Percentiles rank a stretch among this genome's conserved stretches.
These are phyloP conservation scores for Drosophila pallidifrons DNA, from an alignment of 1,140 invertebrate species.

Conservation along the genomic window DNA sequence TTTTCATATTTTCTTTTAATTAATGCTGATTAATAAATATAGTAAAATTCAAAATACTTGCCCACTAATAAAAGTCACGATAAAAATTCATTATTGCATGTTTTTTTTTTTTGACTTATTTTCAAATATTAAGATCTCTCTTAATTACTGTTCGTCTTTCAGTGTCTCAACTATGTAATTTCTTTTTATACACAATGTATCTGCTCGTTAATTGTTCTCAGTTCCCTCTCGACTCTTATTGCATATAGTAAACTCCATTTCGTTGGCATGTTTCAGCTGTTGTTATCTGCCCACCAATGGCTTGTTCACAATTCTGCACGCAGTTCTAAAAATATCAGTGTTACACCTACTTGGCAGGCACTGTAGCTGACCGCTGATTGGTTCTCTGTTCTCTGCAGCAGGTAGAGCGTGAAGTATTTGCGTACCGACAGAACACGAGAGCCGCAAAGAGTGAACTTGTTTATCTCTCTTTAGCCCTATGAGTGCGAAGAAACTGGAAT, in stretches of 20 bases:
- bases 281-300: slow-evolving; percentile 1
- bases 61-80: no score
- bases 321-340: slow-evolving; percentile 1
- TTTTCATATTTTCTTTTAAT: no score
- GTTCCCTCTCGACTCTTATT: no score
- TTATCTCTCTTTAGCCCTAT: slow-evolving; percentile 25
- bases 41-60: no score
- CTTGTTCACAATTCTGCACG: slow-evolving; percentile 3
- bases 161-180: no score
- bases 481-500: slow-evolving; percentile 13
- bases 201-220: no score
- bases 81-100: no score
- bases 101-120: no score
- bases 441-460: slow-evolving; percentile 14
- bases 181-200: no score
- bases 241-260: slow-evolving; percentile 8
- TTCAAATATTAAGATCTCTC: no score
- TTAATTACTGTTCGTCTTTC: no score
- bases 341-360: slow-evolving; percentile 12
- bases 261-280: not conserved
- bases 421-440: slow-evolving; percentile 9
- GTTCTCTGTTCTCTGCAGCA: slow-evolving; percentile 9
- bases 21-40: no score
- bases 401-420: slow-evolving; percentile 51
- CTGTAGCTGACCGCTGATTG: slow-evolving; percentile 35